phyloP scores from a whole-genome alignment of 2,113 vertebrate species.

The Sorex fumeus region DNA sequence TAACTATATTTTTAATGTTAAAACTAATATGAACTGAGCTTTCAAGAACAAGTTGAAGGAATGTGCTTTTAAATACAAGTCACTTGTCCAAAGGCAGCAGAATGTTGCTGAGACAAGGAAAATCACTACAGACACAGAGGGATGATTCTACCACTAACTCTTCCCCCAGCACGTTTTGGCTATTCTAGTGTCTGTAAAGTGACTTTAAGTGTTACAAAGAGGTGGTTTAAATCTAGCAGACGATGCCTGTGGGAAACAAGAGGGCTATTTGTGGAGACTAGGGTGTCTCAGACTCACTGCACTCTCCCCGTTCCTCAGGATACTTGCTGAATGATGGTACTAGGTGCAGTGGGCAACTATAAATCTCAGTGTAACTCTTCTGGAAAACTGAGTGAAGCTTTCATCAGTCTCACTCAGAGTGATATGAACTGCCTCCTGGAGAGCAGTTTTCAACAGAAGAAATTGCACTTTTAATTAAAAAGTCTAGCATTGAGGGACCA shows the following conservation, averaged over 20 bases:
- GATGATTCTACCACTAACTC: not conserved
- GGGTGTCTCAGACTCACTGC: not conserved
- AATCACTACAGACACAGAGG: not conserved
- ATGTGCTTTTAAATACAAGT: no score
- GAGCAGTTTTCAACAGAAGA: not conserved
- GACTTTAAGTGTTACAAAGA: not conserved
- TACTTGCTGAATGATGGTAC: not conserved
- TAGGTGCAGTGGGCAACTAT: not conserved
- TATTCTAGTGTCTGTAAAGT: not conserved
- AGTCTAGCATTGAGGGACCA: no score
- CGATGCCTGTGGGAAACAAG: not conserved
- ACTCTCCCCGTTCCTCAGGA: not conserved
- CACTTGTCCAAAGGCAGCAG: not conserved
- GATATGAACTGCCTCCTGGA: not conserved
- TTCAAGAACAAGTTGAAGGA: not conserved
- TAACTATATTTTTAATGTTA: no score
- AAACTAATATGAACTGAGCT: not conserved
- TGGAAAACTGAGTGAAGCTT: not conserved
- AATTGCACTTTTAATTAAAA: not conserved
- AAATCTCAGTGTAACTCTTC: no score
- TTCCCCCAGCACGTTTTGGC: not conserved
- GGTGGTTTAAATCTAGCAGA: not conserved
- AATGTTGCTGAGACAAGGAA: not conserved
- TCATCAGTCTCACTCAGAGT: not conserved
- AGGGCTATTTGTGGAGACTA: not conserved